Percentiles rank a stretch among this genome's conserved stretches.
Evolutionary conservation across 1,140 invertebrate genomes (phyloP).

Genomic region (Bombus superbus): DNA sequence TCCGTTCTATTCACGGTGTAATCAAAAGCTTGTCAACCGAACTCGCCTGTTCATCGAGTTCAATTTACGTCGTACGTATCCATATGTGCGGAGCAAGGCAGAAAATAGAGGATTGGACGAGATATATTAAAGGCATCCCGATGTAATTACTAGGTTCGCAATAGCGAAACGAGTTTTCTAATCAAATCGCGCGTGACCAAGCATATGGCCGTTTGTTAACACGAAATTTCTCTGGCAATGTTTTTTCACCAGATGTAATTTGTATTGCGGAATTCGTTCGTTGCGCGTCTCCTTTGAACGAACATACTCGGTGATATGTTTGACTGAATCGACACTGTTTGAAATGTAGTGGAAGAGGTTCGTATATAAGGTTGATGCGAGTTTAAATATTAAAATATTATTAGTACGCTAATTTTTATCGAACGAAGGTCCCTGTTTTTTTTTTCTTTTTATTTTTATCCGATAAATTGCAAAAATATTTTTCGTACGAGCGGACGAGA

Average conservation of each 20-base stretch:
- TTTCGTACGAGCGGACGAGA: background rate
- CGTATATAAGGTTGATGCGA: too few relatives aligned
- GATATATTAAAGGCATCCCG: background rate
- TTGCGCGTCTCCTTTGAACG: background rate
- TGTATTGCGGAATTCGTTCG: background rate
- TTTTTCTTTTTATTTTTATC: background rate
- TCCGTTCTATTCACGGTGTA: background rate
- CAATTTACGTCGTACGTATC: background rate
- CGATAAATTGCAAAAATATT: background rate
- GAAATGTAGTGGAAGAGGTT: background rate
- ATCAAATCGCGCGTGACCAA: background rate
- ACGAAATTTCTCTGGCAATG: background rate
- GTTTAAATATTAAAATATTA: too few relatives aligned
- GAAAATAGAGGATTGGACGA: too few relatives aligned
- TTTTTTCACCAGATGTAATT: background rate
- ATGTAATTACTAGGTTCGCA: background rate
- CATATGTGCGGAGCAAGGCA: too few relatives aligned
- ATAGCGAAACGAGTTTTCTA: slow-evolving; percentile 16
- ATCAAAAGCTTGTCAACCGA: background rate
- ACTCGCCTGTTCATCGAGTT: background rate
- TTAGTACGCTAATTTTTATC: background rate
- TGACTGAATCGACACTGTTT: background rate
- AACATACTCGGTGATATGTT: background rate
- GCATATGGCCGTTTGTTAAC: background rate
- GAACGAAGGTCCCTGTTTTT: background rate